Evolutionary conservation across 2,888 invertebrate species (phyloP).

Genomic region (Drosophila lutescens): DNA sequence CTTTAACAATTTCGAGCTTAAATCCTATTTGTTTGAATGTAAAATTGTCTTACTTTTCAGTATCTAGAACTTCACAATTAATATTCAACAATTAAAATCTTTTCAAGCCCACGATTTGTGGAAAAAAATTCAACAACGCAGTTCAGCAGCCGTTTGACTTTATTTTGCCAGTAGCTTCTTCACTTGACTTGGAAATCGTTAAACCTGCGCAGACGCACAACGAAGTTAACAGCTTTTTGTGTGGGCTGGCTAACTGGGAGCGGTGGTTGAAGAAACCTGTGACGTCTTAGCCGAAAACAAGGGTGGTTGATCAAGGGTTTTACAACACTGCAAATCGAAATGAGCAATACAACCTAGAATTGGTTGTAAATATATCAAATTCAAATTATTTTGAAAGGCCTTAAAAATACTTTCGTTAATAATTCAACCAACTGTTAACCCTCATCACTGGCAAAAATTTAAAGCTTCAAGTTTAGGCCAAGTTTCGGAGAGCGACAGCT

Average conservation of each 20-base stretch:
- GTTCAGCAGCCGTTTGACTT: slow-evolving; percentile 57
- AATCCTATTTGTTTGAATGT: not conserved
- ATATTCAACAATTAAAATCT: not conserved
- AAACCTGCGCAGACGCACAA: slow-evolving; percentile 67
- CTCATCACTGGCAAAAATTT: not conserved
- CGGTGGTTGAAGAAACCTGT: slow-evolving; percentile 54
- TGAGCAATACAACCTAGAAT: not conserved
- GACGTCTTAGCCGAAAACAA: slow-evolving; percentile 53
- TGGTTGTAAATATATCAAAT: not conserved
- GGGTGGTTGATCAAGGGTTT: not conserved
- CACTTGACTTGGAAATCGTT: slow-evolving; percentile 65
- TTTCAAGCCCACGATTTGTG: slow-evolving; percentile 3
- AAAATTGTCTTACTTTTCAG: slow-evolving; percentile 12
- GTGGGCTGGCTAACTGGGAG: slow-evolving; percentile 44
- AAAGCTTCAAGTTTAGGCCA: not conserved
- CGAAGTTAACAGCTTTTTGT: slow-evolving; percentile 36
- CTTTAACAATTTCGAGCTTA: too few species aligned
- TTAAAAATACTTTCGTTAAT: not conserved
- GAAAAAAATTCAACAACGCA: slow-evolving; percentile 43
- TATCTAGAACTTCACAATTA: slow-evolving; percentile 1
- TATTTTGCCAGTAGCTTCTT: slow-evolving; percentile 56
- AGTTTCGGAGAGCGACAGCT: slow-evolving; percentile 15
- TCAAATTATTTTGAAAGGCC: not conserved
- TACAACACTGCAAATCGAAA: slow-evolving; percentile 26
- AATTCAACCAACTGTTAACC: too few species aligned